Percentiles rank a stretch among this genome's conserved stretches.
Evolutionary conservation across 2,113 vertebrate genomes (phyloP).

Genomic region (Tricholaema leucomelas): DNA sequence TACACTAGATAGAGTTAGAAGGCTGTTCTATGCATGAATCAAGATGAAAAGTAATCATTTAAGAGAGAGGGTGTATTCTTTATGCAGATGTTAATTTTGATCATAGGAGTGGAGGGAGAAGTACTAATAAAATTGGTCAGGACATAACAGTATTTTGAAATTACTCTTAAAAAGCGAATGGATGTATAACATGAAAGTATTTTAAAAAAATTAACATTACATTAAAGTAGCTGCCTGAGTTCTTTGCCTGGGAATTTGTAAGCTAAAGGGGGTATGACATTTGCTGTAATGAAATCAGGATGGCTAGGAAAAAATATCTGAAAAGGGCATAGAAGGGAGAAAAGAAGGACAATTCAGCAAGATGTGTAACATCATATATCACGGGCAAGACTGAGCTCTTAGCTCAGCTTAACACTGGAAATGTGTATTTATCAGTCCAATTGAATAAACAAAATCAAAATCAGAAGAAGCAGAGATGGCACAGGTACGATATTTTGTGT

Average conservation of each 20-base stretch:
- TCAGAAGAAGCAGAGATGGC: not conserved
- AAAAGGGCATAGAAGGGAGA: not conserved
- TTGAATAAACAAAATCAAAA: not conserved
- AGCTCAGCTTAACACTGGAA: not conserved
- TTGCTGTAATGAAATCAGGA: constrained; percentile 53
- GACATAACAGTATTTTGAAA: constrained; percentile 49
- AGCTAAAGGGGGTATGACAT: constrained; percentile 42
- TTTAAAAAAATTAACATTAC: constrained; percentile 61
- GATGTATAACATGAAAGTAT: constrained; percentile 33
- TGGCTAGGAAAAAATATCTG: not conserved
- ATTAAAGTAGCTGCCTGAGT: constrained; percentile 31
- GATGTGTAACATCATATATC: not conserved
- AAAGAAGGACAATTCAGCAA: constrained; percentile 26
- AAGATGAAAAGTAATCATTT: constrained; percentile 64
- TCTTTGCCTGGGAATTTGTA: constrained; percentile 40
- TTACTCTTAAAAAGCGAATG: constrained; percentile 37
- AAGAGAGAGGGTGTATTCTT: constrained; percentile 63
- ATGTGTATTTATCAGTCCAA: not conserved
- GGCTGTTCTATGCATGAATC: constrained; percentile 65
- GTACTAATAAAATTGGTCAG: constrained; percentile 34
- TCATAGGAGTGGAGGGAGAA: constrained; percentile 31
- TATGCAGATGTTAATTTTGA: constrained; percentile 69
- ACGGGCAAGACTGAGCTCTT: not conserved
- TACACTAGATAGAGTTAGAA: constrained; percentile 75
- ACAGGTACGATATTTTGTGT: not conserved